Evolutionary conservation across 2,888 invertebrate species (phyloP).

Genomic region (Lithophane leautieri): DNA sequence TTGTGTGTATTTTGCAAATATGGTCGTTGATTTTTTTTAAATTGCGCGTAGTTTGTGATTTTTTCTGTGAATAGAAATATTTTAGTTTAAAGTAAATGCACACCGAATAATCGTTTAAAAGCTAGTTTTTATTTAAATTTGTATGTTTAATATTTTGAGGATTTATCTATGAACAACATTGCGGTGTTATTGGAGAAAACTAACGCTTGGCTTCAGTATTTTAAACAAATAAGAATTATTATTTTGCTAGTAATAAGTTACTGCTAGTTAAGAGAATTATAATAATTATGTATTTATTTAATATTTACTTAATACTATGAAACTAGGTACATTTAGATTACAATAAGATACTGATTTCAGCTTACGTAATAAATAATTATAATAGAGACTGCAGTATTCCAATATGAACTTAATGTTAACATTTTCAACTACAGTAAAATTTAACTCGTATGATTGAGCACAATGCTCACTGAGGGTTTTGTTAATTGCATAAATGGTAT

Average conservation of each 20-base stretch:
- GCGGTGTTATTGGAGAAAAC: background rate
- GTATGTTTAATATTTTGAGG: background rate
- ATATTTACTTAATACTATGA: background rate
- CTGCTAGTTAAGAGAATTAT: background rate
- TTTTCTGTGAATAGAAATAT: background rate
- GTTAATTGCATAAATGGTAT: conserved; percentile 50
- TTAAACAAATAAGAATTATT: background rate
- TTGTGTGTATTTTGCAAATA: conserved; percentile 33
- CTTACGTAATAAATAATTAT: background rate
- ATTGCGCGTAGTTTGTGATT: background rate
- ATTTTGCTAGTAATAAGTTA: background rate
- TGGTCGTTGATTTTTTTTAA: conserved; percentile 14
- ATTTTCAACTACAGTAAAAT: conserved; percentile 48
- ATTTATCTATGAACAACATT: background rate
- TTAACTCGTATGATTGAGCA: conserved; percentile 47
- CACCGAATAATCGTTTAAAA: background rate
- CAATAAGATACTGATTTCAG: background rate
- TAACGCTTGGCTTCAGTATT: background rate
- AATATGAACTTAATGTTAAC: conserved; percentile 29
- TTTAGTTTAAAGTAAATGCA: background rate
- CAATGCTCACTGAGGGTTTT: conserved; percentile 41
- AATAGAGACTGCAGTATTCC: conserved; percentile 24
- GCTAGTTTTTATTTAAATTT: background rate
- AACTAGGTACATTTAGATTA: background rate
- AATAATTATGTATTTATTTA: background rate